Evolutionary conservation across 2,888 invertebrate species (phyloP).

Genomic region (Urechis unicinctus): DNA sequence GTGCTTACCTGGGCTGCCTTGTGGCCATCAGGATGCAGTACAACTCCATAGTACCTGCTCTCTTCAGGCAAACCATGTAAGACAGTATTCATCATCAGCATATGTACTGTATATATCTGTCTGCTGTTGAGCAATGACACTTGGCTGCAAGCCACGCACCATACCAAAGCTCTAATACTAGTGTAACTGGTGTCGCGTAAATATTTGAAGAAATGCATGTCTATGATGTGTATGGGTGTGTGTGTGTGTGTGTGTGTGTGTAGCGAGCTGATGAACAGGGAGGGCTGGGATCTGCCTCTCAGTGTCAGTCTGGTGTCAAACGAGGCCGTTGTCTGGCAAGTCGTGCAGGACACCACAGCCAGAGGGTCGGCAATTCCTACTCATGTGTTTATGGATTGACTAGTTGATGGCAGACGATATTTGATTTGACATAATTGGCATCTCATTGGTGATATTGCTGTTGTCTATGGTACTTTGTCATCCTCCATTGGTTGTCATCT

Average conservation of each 20-base stretch:
- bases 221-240: neutral
- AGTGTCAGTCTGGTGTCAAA: constrained; percentile 15
- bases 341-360: no score
- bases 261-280: constrained; percentile 10
- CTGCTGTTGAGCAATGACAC: no score
- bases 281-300: constrained; percentile 16
- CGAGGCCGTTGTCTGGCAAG: constrained; percentile 24
- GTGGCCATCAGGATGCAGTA: constrained; percentile 44
- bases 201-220: neutral
- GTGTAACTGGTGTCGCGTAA: no score
- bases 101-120: neutral
- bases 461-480: no score
- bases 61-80: constrained; percentile 41
- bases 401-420: no score
- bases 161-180: no score
- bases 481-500: no score
- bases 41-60: constrained; percentile 33
- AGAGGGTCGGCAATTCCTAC: no score
- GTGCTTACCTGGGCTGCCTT: constrained; percentile 46
- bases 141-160: no score
- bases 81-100: constrained; percentile 3
- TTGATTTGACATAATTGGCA: no score
- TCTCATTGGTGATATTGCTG: no score
- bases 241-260: neutral
- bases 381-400: no score